These are phyloP conservation scores for Harpagifer antarcticus DNA, from an alignment of 2,797 vertebrate species.

Conservation along the genomic window DNA sequence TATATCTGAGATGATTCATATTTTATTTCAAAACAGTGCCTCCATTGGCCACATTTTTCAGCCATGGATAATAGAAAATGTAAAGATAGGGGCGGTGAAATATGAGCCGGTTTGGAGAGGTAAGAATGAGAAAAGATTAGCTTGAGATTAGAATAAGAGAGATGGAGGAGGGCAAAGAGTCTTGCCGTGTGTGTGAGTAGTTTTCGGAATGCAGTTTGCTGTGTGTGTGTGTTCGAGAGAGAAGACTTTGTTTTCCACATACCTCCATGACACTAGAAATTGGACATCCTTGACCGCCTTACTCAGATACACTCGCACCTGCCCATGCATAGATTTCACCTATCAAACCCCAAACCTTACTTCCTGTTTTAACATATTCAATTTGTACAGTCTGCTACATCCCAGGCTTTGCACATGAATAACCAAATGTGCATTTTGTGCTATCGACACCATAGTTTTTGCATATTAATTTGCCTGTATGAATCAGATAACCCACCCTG, in stretches of 20 bases:
- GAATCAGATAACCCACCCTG: slow-evolving; percentile 58
- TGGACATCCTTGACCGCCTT: slow-evolving; percentile 65
- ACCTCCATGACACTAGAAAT: slow-evolving; percentile 43
- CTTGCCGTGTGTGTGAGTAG: slow-evolving; percentile 59
- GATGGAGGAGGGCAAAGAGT: slow-evolving; percentile 76
- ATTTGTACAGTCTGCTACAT: neutral
- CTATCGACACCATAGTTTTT: slow-evolving; percentile 58
- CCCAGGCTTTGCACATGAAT: slow-evolving; percentile 45
- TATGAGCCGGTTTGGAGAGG: slow-evolving; percentile 83
- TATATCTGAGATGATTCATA: slow-evolving; percentile 85
- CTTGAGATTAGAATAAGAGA: slow-evolving; percentile 85
- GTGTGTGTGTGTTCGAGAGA: slow-evolving; percentile 41
- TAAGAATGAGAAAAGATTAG: slow-evolving; percentile 85
- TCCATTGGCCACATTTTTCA: slow-evolving; percentile 83
- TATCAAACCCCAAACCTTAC: slow-evolving; percentile 28
- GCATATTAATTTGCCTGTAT: slow-evolving; percentile 70
- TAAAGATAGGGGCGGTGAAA: slow-evolving; percentile 84
- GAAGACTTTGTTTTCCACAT: slow-evolving; percentile 69
- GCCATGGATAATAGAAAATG: slow-evolving; percentile 85
- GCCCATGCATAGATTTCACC: slow-evolving; percentile 42
- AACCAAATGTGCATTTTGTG: slow-evolving; percentile 60
- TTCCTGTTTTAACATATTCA: slow-evolving; percentile 19
- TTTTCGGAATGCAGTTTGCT: slow-evolving; percentile 8
- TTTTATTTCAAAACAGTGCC: slow-evolving; percentile 81
- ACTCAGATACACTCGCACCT: slow-evolving; percentile 45